phyloP scores from a whole-genome alignment of 1,140 invertebrate genomes.

The Calephelis nemesis region DNA sequence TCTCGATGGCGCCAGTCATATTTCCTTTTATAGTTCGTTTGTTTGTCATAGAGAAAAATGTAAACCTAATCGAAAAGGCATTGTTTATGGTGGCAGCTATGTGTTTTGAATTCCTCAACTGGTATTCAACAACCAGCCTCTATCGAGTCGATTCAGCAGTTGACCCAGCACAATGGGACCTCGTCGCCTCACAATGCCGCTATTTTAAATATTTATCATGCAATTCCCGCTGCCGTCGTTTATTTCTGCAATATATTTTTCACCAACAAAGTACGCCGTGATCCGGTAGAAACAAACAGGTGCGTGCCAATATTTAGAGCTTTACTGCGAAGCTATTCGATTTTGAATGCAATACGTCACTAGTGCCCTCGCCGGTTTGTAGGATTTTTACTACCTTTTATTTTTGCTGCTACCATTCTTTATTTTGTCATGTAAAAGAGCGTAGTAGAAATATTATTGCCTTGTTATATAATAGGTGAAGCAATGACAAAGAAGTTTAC shows the following conservation, averaged over 20 bases:
- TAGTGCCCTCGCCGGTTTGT: background rate
- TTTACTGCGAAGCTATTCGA: background rate
- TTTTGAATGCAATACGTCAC: conserved; percentile 3
- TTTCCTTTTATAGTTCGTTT: too few species aligned
- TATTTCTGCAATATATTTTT: conserved; percentile 51
- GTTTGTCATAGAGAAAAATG: background rate
- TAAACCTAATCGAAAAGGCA: background rate
- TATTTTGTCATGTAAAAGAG: too few species aligned
- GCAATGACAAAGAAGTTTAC: too few species aligned
- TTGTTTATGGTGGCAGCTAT: background rate
- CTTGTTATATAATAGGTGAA: too few species aligned
- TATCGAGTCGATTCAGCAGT: background rate
- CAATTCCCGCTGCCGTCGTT: conserved; percentile 48
- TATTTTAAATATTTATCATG: conserved; percentile 54
- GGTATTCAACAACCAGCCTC: background rate
- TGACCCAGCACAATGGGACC: conserved; percentile 21
- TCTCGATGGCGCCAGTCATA: too few species aligned
- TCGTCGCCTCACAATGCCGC: conserved; percentile 31
- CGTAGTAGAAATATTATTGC: too few species aligned
- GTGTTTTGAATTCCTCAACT: background rate
- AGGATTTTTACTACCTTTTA: background rate
- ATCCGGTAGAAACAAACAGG: conserved; percentile 15
- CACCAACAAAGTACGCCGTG: conserved; percentile 25
- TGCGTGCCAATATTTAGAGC: conserved; percentile 7
- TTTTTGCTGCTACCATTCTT: too few species aligned